These are phyloP conservation scores for Melolontha melolontha DNA, from an alignment of 2,888 invertebrate species.

Conservation along the genomic window DNA sequence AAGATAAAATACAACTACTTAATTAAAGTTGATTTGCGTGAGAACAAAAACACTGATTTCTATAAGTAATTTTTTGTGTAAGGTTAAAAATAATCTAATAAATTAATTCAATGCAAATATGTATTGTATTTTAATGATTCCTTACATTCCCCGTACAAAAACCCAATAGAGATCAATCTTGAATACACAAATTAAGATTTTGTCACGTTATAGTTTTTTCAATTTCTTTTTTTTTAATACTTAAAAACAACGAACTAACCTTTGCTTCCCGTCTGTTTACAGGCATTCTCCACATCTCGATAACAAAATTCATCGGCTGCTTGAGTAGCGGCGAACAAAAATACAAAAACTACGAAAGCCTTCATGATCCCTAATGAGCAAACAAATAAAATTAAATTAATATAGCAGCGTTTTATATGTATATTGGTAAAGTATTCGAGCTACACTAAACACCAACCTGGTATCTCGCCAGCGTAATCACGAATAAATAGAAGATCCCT, in stretches of 20 bases:
- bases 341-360: slow-evolving; percentile 67
- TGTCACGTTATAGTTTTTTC: no score
- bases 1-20: no score
- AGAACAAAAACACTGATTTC: no score
- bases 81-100: no score
- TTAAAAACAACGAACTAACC: slow-evolving; percentile 52
- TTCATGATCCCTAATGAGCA: slow-evolving; percentile 71
- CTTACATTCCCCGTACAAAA: no score
- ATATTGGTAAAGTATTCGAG: background rate
- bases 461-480: slow-evolving; percentile 67
- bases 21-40: no score
- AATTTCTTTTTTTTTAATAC: no score
- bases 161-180: no score
- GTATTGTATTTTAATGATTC: no score
- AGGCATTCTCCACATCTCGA: slow-evolving; percentile 69
- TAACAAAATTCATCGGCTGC: slow-evolving; percentile 70
- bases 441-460: slow-evolving; percentile 57
- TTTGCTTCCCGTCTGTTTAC: slow-evolving; percentile 64
- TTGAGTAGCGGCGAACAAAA: slow-evolving; percentile 63
- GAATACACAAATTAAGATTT: no score
- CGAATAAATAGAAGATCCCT: slow-evolving; percentile 54
- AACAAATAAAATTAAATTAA: slow-evolving; percentile 34
- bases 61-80: no score
- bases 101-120: no score
- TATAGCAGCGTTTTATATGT: background rate